phyloP scores from a whole-genome alignment of 2,113 vertebrate species.

The Mohoua ochrocephala region DNA sequence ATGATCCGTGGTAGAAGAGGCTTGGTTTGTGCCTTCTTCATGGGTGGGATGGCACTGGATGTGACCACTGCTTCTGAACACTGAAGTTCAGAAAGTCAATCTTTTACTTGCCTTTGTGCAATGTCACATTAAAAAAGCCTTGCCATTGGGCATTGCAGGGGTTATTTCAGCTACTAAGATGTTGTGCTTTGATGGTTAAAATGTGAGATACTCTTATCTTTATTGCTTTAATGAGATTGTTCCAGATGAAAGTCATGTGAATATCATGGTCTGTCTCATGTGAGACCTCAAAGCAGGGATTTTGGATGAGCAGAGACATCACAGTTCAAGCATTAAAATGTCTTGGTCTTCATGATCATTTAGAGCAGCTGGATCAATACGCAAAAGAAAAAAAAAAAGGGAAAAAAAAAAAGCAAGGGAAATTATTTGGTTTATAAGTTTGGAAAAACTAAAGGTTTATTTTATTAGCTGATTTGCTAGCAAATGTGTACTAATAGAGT shows the following conservation, averaged over 20 bases:
- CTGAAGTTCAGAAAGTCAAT: neutral
- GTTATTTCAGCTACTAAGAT: neutral
- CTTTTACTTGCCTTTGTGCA: neutral
- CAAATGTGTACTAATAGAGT: neutral
- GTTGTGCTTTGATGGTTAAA: neutral
- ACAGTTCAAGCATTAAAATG: neutral
- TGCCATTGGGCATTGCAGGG: neutral
- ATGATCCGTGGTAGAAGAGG: neutral
- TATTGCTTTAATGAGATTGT: neutral
- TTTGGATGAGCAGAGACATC: neutral
- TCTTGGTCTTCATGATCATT: neutral
- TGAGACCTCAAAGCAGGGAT: neutral
- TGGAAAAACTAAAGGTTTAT: neutral
- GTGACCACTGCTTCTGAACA: neutral
- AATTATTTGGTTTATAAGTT: neutral
- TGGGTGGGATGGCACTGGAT: neutral
- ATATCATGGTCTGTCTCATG: neutral
- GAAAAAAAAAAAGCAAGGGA: fast-evolving
- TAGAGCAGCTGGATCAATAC: neutral
- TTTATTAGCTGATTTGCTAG: neutral
- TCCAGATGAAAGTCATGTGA: neutral
- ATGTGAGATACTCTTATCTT: neutral
- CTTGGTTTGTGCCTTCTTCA: neutral
- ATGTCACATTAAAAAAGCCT: fast-evolving
- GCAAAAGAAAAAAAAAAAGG: fast-evolving